Conservation (phyloP, 2,888 invertebrate species). For the Smittia aterrima region DNA sequence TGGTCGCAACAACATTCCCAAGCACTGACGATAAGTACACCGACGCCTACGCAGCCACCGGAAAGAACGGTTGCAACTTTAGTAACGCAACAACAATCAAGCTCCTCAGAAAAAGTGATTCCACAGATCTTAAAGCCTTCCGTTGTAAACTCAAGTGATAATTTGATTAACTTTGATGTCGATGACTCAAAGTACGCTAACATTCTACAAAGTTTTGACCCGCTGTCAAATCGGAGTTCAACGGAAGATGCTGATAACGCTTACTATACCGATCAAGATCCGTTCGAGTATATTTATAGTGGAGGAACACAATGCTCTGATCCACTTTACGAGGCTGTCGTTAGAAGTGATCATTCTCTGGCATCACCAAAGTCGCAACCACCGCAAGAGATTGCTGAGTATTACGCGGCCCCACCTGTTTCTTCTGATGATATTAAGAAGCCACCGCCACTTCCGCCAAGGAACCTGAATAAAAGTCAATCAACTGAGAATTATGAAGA, state of each 20-base stretch:
- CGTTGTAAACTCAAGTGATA: neutral
- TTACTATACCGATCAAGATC: slow-evolving; percentile 73
- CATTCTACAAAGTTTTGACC: slow-evolving; percentile 86
- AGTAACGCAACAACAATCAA: neutral
- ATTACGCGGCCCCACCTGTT: neutral
- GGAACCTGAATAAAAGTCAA: slow-evolving; percentile 56
- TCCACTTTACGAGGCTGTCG: slow-evolving; percentile 69
- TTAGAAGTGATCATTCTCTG: slow-evolving; percentile 58
- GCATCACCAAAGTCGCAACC: slow-evolving; percentile 54
- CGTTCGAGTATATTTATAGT: slow-evolving; percentile 74
- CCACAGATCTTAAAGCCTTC: neutral
- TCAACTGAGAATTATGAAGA: neutral
- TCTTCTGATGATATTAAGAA: neutral
- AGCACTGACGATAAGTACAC: neutral
- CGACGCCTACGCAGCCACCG: neutral
- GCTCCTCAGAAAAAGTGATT: neutral
- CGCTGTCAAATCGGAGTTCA: slow-evolving; percentile 57
- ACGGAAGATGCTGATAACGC: slow-evolving; percentile 49
- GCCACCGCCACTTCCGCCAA: slow-evolving; percentile 63
- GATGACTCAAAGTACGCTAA: slow-evolving; percentile 54
- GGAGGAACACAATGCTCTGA: slow-evolving; percentile 65
- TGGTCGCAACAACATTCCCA: neutral
- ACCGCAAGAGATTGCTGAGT: slow-evolving; percentile 42
- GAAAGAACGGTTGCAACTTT: neutral
- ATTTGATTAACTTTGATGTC: slow-evolving; percentile 58